phyloP scores from a whole-genome alignment of 2,113 vertebrate species.

The Zosterops lateralis region DNA sequence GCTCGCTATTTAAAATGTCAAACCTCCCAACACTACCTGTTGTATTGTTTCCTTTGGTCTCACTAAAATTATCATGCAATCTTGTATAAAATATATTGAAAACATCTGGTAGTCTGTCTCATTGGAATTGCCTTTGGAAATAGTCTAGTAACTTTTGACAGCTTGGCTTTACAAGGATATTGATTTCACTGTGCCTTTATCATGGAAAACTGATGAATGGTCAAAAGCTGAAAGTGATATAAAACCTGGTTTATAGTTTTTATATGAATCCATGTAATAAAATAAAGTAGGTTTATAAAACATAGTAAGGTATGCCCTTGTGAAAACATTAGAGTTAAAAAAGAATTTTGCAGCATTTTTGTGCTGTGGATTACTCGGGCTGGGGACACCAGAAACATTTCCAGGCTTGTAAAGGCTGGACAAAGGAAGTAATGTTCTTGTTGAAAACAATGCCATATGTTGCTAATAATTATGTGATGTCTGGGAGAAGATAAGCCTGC shows the following conservation, averaged over 20 bases:
- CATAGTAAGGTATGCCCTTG: conserved; percentile 30
- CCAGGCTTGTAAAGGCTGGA: background rate
- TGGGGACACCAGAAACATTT: background rate
- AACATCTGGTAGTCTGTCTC: conserved; percentile 53
- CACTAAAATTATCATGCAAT: conserved; percentile 57
- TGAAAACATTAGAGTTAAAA: background rate
- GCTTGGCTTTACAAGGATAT: conserved; percentile 58
- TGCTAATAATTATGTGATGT: background rate
- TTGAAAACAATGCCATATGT: rapidly evolving
- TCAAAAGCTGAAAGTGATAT: conserved; percentile 43
- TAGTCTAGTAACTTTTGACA: conserved; percentile 65
- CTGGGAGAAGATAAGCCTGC: background rate
- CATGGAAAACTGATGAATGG: conserved; percentile 60
- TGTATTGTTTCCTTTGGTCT: conserved; percentile 8
- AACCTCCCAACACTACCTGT: conserved; percentile 1
- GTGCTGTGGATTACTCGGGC: background rate
- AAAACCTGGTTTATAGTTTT: conserved; percentile 44
- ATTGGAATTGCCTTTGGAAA: conserved; percentile 65
- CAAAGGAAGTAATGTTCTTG: background rate
- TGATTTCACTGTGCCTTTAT: conserved; percentile 52
- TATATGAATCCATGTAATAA: conserved; percentile 52
- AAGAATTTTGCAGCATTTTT: background rate
- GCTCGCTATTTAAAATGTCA: conserved; percentile 55
- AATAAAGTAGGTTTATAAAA: conserved; percentile 54
- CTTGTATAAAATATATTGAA: conserved; percentile 60